Evolutionary conservation across 2,113 vertebrate species (phyloP).

Genomic region (Grantiella picta): DNA sequence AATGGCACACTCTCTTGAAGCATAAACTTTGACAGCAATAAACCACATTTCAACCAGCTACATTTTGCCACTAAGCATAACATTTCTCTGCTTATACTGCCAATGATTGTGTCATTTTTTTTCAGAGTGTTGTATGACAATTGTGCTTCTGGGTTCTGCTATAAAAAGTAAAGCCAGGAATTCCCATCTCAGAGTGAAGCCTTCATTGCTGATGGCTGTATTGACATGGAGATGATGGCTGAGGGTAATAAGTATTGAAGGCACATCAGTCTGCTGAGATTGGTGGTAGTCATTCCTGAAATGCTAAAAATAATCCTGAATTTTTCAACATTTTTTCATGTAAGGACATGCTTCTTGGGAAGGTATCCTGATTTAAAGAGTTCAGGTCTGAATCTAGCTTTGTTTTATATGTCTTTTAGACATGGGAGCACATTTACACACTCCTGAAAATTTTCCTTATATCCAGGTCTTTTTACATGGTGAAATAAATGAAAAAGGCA

Average conservation of each 20-base stretch:
- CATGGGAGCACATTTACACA: not conserved
- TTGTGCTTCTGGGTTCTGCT: slow-evolving; percentile 44
- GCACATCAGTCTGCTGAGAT: slow-evolving; percentile 52
- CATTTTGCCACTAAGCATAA: slow-evolving; percentile 40
- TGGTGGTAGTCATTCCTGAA: slow-evolving; percentile 64
- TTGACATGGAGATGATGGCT: slow-evolving; percentile 74
- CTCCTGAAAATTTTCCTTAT: not conserved
- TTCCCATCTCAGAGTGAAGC: slow-evolving; percentile 65
- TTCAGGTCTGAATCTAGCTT: slow-evolving; percentile 16
- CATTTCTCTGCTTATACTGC: slow-evolving; percentile 38
- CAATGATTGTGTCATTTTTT: slow-evolving; percentile 54
- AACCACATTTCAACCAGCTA: slow-evolving; percentile 56
- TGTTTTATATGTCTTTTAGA: not conserved
- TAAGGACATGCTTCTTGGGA: slow-evolving; percentile 4
- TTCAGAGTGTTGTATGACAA: slow-evolving; percentile 55
- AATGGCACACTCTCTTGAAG: slow-evolving; percentile 4
- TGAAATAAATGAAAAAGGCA: not conserved
- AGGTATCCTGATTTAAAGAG: slow-evolving; percentile 29
- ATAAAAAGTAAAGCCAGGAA: slow-evolving; percentile 63
- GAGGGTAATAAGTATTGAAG: slow-evolving; percentile 66
- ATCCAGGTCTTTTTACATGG: not conserved
- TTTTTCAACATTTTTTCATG: slow-evolving; percentile 17
- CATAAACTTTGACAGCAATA: slow-evolving; percentile 57
- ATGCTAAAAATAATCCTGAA: slow-evolving; percentile 47
- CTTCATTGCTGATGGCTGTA: slow-evolving; percentile 68